Base-by-base conservation (phyloP, 2,888 invertebrate genomes). In the Protonemura montana region DNA sequence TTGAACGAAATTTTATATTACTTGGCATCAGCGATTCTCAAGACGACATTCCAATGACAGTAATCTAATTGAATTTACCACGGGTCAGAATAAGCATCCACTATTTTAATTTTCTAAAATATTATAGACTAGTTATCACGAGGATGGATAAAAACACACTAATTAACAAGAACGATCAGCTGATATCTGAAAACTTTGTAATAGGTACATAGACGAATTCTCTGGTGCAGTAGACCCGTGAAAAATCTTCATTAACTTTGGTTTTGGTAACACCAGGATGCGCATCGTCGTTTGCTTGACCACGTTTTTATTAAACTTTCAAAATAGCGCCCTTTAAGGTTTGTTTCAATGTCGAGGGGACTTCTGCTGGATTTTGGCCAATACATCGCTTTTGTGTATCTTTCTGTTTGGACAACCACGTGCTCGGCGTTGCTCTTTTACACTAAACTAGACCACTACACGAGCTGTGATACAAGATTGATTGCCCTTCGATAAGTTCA, bases 131-230 rank as follows among this genome's bases (percentile, higher is more conserved):
- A 59, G 59, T 59, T 59, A 59, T 59, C 59, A 59, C 59, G 59
- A 59, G 13, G 35, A 35, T 59, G 21, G 59, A 59, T 59, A 59
- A 59, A 59, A 59, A 59, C 21, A 59, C 59, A 59, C 35, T 59
- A 59, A 59, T 10, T 59, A 59, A 59, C 59, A 59, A 21, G 7
- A 59, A 59, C 21, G 59, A 59, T 59, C 59, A 59, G 59, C 21
- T 59, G 59, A 59, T 59, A 59, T 59, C 59, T 59, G 59, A 59
- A 10, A 59, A 59, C 59, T 59, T 59, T 59, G 59, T 59, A 59
- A 59, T 59, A n/a, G n/a, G n/a, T n/a, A 59, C 59, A 59, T 1
- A 10, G 59, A 59, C 21, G 59, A 59, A 59, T 21, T 59, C 59
- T 59, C 59, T 59, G 13, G 59, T 59, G 21, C 21, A 59, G 16